phyloP scores from a whole-genome alignment of 2,888 invertebrate genomes.

The Philaethria dido region DNA sequence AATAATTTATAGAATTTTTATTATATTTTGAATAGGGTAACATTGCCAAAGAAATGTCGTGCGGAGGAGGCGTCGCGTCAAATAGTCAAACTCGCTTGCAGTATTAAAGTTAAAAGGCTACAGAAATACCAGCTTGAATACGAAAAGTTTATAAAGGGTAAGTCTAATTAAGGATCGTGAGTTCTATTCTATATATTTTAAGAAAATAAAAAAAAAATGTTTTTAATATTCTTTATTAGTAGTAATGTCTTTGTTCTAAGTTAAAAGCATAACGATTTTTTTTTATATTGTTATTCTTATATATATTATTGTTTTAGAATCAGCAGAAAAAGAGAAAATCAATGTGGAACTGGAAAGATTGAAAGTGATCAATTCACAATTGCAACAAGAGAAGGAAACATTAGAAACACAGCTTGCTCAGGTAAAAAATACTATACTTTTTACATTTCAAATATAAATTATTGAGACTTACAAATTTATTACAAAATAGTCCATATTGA shows the following conservation, averaged over 20 bases:
- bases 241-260: too few relatives aligned
- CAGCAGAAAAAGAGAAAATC: slow-evolving; percentile 84
- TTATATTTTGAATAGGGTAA: slow-evolving; percentile 83
- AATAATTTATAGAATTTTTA: too few relatives aligned
- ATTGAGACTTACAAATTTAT: too few relatives aligned
- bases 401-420: slow-evolving; percentile 68
- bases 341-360: slow-evolving; percentile 85
- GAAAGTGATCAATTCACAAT: slow-evolving; percentile 72
- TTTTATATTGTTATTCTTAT: too few relatives aligned
- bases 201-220: too few relatives aligned
- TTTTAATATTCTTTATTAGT: too few relatives aligned
- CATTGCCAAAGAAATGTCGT: slow-evolving; percentile 97
- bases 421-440: slow-evolving; percentile 51
- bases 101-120: slow-evolving; percentile 95
- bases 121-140: slow-evolving; percentile 97
- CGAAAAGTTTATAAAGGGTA: slow-evolving; percentile 80
- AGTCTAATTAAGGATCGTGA: neutral
- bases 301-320: slow-evolving; percentile 57
- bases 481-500: too few relatives aligned
- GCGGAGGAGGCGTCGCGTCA: slow-evolving; percentile 94
- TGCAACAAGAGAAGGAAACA: slow-evolving; percentile 71
- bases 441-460: too few relatives aligned
- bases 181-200: too few relatives aligned
- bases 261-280: too few relatives aligned
- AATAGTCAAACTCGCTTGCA: slow-evolving; percentile 95